Evolutionary conservation across 2,888 invertebrate species (phyloP).

Genomic region (Eilema sororculum): DNA sequence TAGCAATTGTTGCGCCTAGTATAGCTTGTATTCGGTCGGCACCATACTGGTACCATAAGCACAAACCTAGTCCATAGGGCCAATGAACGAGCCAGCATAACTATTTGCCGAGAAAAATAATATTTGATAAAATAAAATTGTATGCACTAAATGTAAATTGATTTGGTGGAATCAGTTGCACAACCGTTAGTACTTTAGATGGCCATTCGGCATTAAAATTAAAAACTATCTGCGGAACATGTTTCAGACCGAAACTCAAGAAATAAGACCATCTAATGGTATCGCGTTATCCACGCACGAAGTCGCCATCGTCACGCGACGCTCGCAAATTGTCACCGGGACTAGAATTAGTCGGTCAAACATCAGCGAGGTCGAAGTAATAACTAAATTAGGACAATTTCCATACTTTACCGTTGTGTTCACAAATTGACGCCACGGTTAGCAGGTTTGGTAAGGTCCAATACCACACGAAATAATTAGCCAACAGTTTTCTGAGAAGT

Average conservation of each 20-base stretch:
- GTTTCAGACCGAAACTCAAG: background rate
- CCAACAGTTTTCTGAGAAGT: background rate
- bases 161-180: background rate
- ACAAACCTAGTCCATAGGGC: background rate
- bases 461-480: background rate
- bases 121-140: too few relatives aligned
- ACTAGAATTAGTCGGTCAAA: background rate
- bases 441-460: background rate
- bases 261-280: background rate
- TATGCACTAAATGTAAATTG: background rate
- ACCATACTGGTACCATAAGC: background rate
- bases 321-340: background rate
- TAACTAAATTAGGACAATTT: constrained; percentile 8
- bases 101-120: background rate
- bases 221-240: background rate
- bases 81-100: background rate
- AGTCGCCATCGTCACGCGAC: background rate
- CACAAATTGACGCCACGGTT: background rate
- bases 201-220: background rate
- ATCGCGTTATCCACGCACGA: constrained; percentile 7
- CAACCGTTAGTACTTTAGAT: background rate
- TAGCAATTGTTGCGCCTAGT: too few relatives aligned
- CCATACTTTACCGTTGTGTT: constrained; percentile 10
- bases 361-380: constrained; percentile 10
- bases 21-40: too few relatives aligned